Conservation (phyloP, 2,797 vertebrate species). For the Taenioides sp. region DNA sequence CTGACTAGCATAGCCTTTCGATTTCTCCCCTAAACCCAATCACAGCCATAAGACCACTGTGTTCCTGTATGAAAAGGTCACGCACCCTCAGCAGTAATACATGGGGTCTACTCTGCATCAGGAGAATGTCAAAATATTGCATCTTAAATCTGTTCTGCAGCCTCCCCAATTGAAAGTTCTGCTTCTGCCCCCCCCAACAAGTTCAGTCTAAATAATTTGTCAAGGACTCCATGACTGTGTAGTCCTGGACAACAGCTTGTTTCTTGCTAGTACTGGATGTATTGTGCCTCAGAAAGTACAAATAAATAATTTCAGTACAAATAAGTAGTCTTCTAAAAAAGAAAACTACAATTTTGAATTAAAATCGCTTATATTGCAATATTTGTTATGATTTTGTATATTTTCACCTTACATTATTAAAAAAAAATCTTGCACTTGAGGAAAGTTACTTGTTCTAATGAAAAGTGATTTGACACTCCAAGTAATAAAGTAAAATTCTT, state of each 20-base stretch:
- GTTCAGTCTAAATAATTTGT: slow-evolving; percentile 7
- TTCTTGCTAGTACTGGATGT: not conserved
- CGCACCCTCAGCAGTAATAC: not conserved
- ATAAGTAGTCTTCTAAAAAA: no score
- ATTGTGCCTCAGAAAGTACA: not conserved
- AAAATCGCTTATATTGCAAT: no score
- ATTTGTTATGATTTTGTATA: no score
- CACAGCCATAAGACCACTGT: not conserved
- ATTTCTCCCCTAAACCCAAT: not conserved
- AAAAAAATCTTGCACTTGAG: no score
- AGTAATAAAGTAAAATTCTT: no score
- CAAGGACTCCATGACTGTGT: slow-evolving; percentile 1
- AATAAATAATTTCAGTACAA: not conserved
- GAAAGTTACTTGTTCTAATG: no score
- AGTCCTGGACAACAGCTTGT: not conserved
- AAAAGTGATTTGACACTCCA: no score
- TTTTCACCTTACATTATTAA: no score
- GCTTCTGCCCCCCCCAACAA: slow-evolving; percentile 3
- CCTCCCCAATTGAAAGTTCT: not conserved
- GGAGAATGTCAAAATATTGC: not conserved
- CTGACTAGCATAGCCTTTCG: not conserved
- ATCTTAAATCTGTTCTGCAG: not conserved
- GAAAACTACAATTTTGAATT: no score
- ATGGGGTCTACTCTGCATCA: not conserved
- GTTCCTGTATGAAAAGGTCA: slow-evolving; percentile 8